Base-by-base conservation (phyloP, 2,888 invertebrate species). In the Entomobrya proxima region DNA sequence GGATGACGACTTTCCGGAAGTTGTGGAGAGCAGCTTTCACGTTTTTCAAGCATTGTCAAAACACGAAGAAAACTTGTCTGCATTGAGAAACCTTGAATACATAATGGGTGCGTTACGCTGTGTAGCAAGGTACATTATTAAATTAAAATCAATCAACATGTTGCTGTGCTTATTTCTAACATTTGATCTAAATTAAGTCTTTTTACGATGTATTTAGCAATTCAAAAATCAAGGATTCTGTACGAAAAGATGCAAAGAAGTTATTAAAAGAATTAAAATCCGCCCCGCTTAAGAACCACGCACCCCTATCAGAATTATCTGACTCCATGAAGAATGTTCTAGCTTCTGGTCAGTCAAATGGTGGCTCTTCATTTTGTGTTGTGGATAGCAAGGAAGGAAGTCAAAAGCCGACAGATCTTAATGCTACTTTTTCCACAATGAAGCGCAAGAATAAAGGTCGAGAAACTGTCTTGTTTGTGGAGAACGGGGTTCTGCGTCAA, bases 41-140 rank as follows among this genome's bases (percentile, higher is more conserved):
- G 87, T 90, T 13, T 77, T 90, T 35, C 74, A 76, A 40, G 40
- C 82, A 11, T 77, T 90, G n/a, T 72, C 79, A 15, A 58, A 85
- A 37, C 76, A 86, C 52, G 58, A 74, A 18, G 85, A 86, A 30
- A 90, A 89, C 58, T 50, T 72, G n/a, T n/a, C 44, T 1, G 30
- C 74, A 1, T 50, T 90, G n/a, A 82, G 77, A 40, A 84, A 86
- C 15, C 21, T 87, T 1, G 50, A 76, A 13, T 86, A 88, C 64
- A 87, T 89, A n/a, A 69, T 84, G 30, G 86, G 87, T 58, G 88
- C 88, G 18, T 58, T 89, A 40, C 75, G 76, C 15, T 75, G 75
- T 55, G 76, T 83, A 0, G 32, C 35, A 32, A 82, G 50, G 82
- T 82, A 61, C 32, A 24, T 5, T 1, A 13, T 52, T 30, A 44